These are phyloP conservation scores for Capitulum mitella DNA, from an alignment of 2,888 invertebrate genomes.

Conservation along the genomic window DNA sequence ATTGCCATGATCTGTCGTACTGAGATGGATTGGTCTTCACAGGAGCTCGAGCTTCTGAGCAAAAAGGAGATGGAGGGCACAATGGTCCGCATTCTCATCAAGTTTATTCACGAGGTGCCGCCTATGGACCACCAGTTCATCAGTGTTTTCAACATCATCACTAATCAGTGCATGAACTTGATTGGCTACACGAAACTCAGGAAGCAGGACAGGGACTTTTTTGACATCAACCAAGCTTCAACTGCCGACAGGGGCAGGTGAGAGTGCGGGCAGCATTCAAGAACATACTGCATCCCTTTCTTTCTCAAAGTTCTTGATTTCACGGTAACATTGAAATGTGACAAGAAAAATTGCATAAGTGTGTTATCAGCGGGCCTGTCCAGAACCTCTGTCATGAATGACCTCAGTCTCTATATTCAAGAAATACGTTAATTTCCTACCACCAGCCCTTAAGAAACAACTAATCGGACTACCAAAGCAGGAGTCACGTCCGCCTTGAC, in stretches of 20 bases:
- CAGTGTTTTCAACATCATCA: constrained; percentile 33
- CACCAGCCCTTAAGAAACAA: no score
- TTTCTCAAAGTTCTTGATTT: no score
- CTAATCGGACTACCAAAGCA: no score
- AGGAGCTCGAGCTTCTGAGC: constrained; percentile 30
- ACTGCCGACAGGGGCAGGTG: constrained; percentile 42
- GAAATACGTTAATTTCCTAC: no score
- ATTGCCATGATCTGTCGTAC: no score
- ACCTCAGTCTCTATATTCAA: no score
- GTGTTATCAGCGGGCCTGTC: no score
- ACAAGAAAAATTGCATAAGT: no score
- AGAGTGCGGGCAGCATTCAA: constrained; percentile 29
- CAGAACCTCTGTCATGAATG: no score
- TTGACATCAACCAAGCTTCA: constrained; percentile 37
- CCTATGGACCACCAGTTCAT: constrained; percentile 32
- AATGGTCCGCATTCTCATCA: constrained; percentile 35
- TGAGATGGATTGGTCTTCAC: background rate
- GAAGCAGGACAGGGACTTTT: constrained; percentile 41
- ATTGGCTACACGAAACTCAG: constrained; percentile 39
- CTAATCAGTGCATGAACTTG: constrained; percentile 36
- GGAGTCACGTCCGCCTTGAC: no score
- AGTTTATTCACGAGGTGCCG: constrained; percentile 33
- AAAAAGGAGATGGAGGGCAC: constrained; percentile 34
- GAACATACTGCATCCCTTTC: no score
- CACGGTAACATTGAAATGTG: no score